Percentiles rank a stretch among this genome's conserved stretches.
Conservation (phyloP, 2,888 invertebrate genomes). For the Pyrgus malvae region DNA sequence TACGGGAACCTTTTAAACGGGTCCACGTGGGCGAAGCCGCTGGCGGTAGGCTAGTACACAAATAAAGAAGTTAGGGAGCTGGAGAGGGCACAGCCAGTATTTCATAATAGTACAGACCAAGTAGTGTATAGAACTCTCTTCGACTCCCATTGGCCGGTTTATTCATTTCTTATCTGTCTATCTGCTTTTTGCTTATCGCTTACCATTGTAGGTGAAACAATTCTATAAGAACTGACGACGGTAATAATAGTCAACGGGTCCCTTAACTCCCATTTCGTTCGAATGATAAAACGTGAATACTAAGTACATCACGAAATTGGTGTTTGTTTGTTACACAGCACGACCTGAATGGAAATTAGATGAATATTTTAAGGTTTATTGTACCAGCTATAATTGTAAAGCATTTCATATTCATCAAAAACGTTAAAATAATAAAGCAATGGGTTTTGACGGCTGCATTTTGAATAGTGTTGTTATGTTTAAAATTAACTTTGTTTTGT, state of each 20-base stretch:
- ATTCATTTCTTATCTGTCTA: no score
- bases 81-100: no score
- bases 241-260: slow-evolving; percentile 25
- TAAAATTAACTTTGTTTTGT: no score
- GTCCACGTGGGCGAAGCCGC: no score
- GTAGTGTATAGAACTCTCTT: no score
- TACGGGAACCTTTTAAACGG: no score
- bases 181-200: background rate
- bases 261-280: slow-evolving; percentile 26
- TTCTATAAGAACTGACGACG: slow-evolving; percentile 17
- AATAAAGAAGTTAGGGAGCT: no score
- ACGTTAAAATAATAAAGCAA: slow-evolving; percentile 1
- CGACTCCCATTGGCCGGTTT: no score
- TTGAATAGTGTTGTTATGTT: background rate
- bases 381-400: background rate
- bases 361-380: slow-evolving; percentile 22
- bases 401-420: slow-evolving; percentile 8
- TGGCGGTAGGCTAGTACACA: no score
- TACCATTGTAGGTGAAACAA: background rate
- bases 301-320: slow-evolving; percentile 28
- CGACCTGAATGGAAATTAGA: slow-evolving; percentile 25
- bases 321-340: slow-evolving; percentile 26
- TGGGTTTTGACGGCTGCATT: background rate
- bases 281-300: slow-evolving; percentile 28
- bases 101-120: no score